These are phyloP conservation scores for Perdita meconis DNA, from an alignment of 2,888 invertebrate genomes.

Conservation along the genomic window DNA sequence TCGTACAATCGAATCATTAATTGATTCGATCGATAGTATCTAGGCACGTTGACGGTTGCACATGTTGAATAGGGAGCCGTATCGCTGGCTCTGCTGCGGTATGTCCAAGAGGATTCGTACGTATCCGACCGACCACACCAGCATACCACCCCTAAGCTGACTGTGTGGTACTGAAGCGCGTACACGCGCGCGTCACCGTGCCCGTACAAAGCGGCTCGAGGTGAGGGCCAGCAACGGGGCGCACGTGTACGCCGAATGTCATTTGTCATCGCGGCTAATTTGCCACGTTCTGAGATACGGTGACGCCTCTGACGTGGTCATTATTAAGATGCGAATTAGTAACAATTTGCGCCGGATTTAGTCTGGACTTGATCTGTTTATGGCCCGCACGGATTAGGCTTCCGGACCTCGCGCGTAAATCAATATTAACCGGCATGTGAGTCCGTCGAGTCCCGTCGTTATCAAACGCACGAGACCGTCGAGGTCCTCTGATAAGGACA, in stretches of 20 bases:
- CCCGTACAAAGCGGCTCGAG: conserved; percentile 45
- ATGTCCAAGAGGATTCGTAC: conserved; percentile 77
- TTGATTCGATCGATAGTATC: conserved; percentile 83
- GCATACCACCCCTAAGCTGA: conserved; percentile 8
- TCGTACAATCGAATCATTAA: conserved; percentile 81
- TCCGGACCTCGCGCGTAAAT: conserved; percentile 80
- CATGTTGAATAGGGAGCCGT: conserved; percentile 81
- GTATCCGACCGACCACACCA: conserved; percentile 65
- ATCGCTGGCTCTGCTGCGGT: conserved; percentile 73
- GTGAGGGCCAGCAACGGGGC: conserved; percentile 62
- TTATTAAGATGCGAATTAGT: conserved; percentile 85
- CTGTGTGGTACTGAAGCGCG: conserved; percentile 48
- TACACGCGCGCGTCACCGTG: conserved; percentile 52
- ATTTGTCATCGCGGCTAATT: conserved; percentile 84
- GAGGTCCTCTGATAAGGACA: conserved; percentile 48
- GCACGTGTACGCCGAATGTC: conserved; percentile 77
- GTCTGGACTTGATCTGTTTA: conserved; percentile 84
- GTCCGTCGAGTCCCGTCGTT: conserved; percentile 62
- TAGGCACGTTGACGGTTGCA: conserved; percentile 81
- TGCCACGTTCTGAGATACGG: conserved; percentile 84
- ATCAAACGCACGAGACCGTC: conserved; percentile 59
- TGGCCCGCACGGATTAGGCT: conserved; percentile 82
- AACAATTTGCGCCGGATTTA: conserved; percentile 84
- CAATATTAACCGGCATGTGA: conserved; percentile 80
- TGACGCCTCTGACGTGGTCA: conserved; percentile 84